Base-by-base conservation (phyloP, 2,113 vertebrate species). In the Alectura lathami region DNA sequence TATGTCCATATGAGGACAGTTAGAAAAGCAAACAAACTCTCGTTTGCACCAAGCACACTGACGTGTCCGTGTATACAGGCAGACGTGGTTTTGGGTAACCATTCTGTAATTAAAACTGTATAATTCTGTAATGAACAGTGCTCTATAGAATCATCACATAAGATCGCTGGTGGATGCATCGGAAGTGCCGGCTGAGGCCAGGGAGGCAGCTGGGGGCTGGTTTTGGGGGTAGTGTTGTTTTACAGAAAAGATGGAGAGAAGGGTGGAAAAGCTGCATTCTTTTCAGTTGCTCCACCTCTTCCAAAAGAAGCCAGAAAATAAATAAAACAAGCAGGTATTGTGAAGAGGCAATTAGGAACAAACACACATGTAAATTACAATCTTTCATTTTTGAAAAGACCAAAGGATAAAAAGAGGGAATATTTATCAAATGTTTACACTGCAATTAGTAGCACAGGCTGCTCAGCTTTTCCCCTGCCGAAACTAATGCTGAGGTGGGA, bases 391-490 rank as follows among this genome's bases (percentile, higher is more conserved):
- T 62, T 94, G 82, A 95, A 96, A 97, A 95, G 91, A 81, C 74
- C 78, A 95, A 96, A 88, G 42, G 92, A 96, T 82, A 85, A 88
- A 89, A 96, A 86, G 79, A 91, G 82, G 70, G 75, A 95, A 85
- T 96, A 96, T 96, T 92, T 97, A 90, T 94, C 91, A 96, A 97
- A 94, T 92, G 80, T 96, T 97, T 97, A 87, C 83, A 64, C 60
- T 92, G 51, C 94, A 96, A 96, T 94, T 94, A 96, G 82, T 38
- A 54, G 70, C 2, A 13, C 24, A 85, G 81, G 15, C 51, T 78
- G 60, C 60, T 96, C 32, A 81, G 54, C 45, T 79, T 93, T 94
- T 85, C 29, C 51, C 48, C 91, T 86, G 54, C 30, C 83, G 93
- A 93, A 72, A 48, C 38, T 89, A 88, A 69, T 45, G 63, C 26